These are phyloP conservation scores for Elymnias hypermnestra DNA, from an alignment of 1,140 invertebrate species.

Conservation along the genomic window DNA sequence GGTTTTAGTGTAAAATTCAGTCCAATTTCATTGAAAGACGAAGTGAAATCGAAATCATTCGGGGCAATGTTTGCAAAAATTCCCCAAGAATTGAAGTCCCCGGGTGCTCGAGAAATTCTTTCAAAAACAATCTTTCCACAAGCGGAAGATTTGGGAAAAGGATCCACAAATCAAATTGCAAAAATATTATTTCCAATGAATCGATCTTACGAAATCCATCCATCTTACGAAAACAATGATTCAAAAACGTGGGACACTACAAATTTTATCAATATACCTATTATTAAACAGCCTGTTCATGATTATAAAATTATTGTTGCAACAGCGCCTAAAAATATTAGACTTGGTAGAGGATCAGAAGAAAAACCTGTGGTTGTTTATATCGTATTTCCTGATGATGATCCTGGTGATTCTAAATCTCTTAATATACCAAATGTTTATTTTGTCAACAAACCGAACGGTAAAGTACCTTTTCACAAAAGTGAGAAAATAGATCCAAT, in stretches of 20 bases:
- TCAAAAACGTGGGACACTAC: constrained; percentile 1
- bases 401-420: constrained; percentile 10
- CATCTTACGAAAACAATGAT: constrained; percentile 16
- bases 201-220: too few species aligned
- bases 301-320: constrained; percentile 52
- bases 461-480: constrained; percentile 13
- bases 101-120: constrained; percentile 14
- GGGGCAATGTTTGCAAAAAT: constrained; percentile 41
- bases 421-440: constrained; percentile 44
- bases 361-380: constrained; percentile 39
- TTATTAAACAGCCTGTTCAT: constrained; percentile 31
- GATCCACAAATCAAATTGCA: constrained; percentile 41
- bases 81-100: constrained; percentile 28
- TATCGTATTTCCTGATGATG: constrained; percentile 44
- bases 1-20: constrained; percentile 45
- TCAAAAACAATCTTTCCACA: constrained; percentile 25
- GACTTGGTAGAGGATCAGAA: constrained; percentile 29
- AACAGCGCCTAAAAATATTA: constrained; percentile 41
- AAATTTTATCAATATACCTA: constrained; percentile 41
- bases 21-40: constrained; percentile 31
- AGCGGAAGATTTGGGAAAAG: constrained; percentile 21
- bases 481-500: constrained; percentile 35
- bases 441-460: constrained; percentile 38
- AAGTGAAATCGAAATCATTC: constrained; percentile 28
- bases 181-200: constrained; percentile 32